A percentile compares a stretch with the other conserved stretches of the same genome.
phyloP scores from a whole-genome alignment of 2,888 invertebrate genomes.

The Girardia tigrina region DNA sequence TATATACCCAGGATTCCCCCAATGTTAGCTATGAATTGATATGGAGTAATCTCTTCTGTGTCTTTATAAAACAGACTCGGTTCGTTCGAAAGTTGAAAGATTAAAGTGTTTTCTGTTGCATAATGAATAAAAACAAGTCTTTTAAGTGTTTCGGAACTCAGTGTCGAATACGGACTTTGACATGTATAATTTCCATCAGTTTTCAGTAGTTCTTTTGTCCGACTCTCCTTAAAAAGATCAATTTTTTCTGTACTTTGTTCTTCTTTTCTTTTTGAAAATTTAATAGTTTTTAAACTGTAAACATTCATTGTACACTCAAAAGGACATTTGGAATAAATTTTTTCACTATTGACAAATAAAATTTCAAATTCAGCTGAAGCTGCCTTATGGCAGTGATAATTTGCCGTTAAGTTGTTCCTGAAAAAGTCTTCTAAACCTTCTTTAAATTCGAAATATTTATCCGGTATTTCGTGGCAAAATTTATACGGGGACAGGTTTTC shows the following conservation, averaged over 20 bases:
- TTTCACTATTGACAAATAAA: not conserved
- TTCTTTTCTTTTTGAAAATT: slow-evolving; percentile 3
- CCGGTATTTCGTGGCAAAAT: not conserved
- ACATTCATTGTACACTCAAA: not conserved
- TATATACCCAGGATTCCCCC: not conserved
- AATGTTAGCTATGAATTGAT: not conserved
- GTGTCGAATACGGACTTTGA: not conserved
- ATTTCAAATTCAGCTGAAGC: not conserved
- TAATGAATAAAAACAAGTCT: not conserved
- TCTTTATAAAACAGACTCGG: slow-evolving; percentile 1
- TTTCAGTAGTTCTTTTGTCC: not conserved
- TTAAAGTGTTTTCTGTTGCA: slow-evolving; percentile 10
- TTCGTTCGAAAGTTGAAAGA: not conserved
- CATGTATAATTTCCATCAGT: not conserved
- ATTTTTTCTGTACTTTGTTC: not conserved
- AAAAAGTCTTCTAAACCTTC: not conserved
- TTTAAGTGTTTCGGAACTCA: not conserved
- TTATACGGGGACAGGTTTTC: not conserved
- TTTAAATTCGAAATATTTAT: not conserved
- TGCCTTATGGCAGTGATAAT: not conserved
- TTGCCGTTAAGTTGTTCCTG: not conserved
- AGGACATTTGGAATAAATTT: not conserved
- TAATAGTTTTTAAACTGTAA: not conserved
- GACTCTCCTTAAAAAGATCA: not conserved
- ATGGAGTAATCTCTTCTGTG: not conserved